phyloP scores from a whole-genome alignment of 2,113 vertebrate genomes.

The Cyphomyrus plagiostoma region DNA sequence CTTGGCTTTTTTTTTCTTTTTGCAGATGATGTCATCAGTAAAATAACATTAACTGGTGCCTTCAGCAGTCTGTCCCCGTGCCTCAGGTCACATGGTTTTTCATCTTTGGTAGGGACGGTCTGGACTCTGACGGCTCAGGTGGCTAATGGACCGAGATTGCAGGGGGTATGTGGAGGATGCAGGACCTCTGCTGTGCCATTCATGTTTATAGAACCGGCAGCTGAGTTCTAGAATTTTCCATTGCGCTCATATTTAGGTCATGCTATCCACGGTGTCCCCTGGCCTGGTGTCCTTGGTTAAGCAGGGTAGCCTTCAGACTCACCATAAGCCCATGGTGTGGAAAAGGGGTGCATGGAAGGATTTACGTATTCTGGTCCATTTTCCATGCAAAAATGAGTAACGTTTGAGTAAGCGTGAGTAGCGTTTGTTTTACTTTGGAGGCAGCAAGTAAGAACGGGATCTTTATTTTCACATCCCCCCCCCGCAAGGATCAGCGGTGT shows the following conservation, averaged over 20 bases:
- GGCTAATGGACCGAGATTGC: slow-evolving; percentile 10
- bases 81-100: background rate
- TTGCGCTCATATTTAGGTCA: background rate
- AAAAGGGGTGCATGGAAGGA: background rate
- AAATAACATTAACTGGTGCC: background rate
- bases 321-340: background rate
- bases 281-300: background rate
- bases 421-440: background rate
- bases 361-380: background rate
- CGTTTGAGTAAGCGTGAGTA: background rate
- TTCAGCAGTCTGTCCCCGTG: background rate
- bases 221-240: background rate
- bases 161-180: background rate
- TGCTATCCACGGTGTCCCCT: background rate
- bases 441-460: background rate
- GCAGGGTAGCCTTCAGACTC: background rate
- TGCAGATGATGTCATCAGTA: background rate
- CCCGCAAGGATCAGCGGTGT: background rate
- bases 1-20: background rate
- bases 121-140: background rate
- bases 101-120: slow-evolving; percentile 1
- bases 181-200: background rate
- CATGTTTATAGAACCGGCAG: background rate
- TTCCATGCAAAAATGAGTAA: background rate
- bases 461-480: background rate